These are phyloP conservation scores for Coturnix japonica DNA, from an alignment of 2,113 vertebrate species.

Conservation along the genomic window DNA sequence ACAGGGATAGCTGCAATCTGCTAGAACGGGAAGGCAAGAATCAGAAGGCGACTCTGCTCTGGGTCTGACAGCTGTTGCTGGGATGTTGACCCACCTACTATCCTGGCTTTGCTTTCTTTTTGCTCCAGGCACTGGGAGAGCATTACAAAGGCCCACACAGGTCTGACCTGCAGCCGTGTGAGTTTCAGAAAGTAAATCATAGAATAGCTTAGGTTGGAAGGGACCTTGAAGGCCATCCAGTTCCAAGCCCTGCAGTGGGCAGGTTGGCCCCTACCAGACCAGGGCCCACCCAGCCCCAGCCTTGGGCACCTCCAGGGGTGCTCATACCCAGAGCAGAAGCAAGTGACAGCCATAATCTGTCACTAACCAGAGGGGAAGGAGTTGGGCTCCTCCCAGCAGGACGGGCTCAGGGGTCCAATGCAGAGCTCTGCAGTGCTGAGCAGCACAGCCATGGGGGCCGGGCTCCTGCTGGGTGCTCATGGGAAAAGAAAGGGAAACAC, in stretches of 20 bases:
- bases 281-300: too few species aligned
- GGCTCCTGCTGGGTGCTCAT: slow-evolving; percentile 18
- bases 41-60: background rate
- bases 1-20: background rate
- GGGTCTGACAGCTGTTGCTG: background rate
- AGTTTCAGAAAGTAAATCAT: background rate
- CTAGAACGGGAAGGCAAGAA: background rate
- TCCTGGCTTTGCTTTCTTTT: background rate
- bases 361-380: background rate
- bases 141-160: background rate
- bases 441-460: background rate
- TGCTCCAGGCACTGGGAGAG: background rate
- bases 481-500: slow-evolving; percentile 56
- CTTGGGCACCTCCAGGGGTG: too few species aligned
- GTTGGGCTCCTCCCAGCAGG: background rate
- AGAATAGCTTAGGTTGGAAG: too few species aligned
- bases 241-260: too few species aligned
- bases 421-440: background rate
- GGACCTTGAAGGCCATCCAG: too few species aligned
- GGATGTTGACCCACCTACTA: background rate
- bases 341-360: background rate
- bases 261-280: too few species aligned
- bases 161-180: background rate
- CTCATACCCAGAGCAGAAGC: background rate
- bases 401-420: background rate